Percentiles rank a stretch among this genome's conserved stretches.
Conservation (phyloP, 2,113 vertebrate species). For the Isichthys henryi region DNA sequence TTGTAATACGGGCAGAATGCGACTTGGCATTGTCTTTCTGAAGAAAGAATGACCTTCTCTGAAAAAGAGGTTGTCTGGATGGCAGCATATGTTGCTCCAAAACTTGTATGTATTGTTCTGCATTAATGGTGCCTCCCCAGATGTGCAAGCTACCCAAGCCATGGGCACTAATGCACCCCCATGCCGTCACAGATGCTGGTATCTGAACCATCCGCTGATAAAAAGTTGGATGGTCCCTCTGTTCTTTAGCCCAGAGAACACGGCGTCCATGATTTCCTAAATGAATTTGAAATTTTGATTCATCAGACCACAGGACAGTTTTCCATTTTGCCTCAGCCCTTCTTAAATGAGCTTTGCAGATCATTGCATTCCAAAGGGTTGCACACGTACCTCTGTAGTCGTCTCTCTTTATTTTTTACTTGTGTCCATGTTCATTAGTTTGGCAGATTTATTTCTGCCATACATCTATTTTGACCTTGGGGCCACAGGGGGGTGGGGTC, state of each 20-base stretch:
- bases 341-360: too few relatives aligned
- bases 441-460: too few relatives aligned
- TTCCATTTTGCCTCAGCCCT: not conserved
- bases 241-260: not conserved
- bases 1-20: not conserved
- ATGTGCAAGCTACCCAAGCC: not conserved
- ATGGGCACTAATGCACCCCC: not conserved
- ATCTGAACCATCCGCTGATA: not conserved
- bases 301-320: not conserved
- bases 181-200: not conserved
- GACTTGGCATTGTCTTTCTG: not conserved
- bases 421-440: too few relatives aligned
- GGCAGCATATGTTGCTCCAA: not conserved
- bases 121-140: not conserved
- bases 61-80: not conserved
- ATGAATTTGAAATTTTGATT: not conserved
- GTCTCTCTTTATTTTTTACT: too few relatives aligned
- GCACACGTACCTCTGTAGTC: too few relatives aligned
- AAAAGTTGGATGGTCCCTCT: not conserved
- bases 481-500: too few relatives aligned
- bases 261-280: not conserved
- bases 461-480: too few relatives aligned
- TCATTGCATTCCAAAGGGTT: too few relatives aligned
- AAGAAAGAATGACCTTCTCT: not conserved
- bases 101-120: not conserved